Evolutionary conservation across 2,888 invertebrate genomes (phyloP).

Genomic region (Mythimna pallens): DNA sequence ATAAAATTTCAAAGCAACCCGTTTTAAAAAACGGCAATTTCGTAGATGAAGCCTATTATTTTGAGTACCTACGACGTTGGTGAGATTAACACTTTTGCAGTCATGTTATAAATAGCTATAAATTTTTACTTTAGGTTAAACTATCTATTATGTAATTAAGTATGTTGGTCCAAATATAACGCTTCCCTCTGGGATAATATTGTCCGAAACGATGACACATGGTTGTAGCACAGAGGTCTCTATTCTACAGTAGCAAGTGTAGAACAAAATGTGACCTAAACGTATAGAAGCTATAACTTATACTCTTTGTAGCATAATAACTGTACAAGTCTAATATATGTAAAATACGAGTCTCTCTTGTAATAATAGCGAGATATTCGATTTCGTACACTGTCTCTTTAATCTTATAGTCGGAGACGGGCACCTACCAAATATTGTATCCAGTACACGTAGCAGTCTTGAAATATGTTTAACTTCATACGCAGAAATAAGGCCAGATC

Average conservation of each 20-base stretch:
- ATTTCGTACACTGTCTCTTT: slow-evolving; percentile 46
- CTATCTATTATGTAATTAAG: background rate
- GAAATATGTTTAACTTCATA: slow-evolving; percentile 71
- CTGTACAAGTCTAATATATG: slow-evolving; percentile 22
- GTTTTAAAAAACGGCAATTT: too few species aligned
- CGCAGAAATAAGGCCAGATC: slow-evolving; percentile 51
- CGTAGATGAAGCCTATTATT: background rate
- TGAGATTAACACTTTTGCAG: background rate
- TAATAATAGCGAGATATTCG: slow-evolving; percentile 48
- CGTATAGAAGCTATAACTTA: background rate
- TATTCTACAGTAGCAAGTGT: background rate
- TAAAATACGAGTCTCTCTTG: slow-evolving; percentile 32
- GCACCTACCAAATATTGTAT: slow-evolving; percentile 66
- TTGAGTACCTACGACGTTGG: background rate
- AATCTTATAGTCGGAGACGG: slow-evolving; percentile 36
- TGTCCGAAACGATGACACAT: slow-evolving; percentile 5
- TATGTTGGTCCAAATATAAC: background rate
- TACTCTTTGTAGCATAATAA: slow-evolving; percentile 19
- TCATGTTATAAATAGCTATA: too few species aligned
- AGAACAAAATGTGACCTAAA: background rate
- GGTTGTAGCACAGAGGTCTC: background rate
- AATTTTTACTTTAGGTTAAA: background rate
- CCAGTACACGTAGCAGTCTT: slow-evolving; percentile 75
- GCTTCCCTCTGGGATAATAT: background rate
- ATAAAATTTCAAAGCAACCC: too few species aligned